Conservation (phyloP, 2,888 invertebrate species). For the Eucera pruinosa region DNA sequence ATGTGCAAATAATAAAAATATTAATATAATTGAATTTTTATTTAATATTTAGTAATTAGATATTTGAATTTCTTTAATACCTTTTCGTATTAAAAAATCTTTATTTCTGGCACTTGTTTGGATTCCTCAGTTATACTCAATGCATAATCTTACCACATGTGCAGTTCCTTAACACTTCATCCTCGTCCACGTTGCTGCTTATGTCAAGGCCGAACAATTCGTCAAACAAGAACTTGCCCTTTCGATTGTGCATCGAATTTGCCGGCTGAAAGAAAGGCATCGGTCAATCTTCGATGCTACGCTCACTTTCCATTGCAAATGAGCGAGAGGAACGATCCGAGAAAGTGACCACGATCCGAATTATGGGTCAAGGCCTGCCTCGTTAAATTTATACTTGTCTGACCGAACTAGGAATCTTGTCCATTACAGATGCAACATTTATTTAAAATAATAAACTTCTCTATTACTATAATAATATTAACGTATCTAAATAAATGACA, state of each 20-base stretch:
- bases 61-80: too few relatives aligned
- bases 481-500: too few relatives aligned
- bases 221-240: conserved; percentile 90
- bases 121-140: too few relatives aligned
- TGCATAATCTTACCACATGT: conserved; percentile 88
- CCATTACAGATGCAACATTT: background rate
- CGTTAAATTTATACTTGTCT: conserved; percentile 34
- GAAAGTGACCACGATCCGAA: conserved; percentile 77
- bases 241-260: conserved; percentile 84
- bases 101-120: too few relatives aligned
- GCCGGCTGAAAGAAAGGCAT: conserved; percentile 68
- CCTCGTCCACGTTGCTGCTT: conserved; percentile 79
- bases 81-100: too few relatives aligned
- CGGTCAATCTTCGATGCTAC: conserved; percentile 25
- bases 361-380: conserved; percentile 77
- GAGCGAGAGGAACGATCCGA: conserved; percentile 62
- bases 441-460: background rate
- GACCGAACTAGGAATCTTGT: conserved; percentile 25
- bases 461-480: background rate
- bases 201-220: conserved; percentile 89
- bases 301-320: conserved; percentile 71
- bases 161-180: conserved; percentile 88
- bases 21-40: too few relatives aligned
- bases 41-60: too few relatives aligned
- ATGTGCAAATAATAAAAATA: too few relatives aligned